Evolutionary conservation across 2,888 invertebrate genomes (phyloP).

Genomic region (Torymus texanus): DNA sequence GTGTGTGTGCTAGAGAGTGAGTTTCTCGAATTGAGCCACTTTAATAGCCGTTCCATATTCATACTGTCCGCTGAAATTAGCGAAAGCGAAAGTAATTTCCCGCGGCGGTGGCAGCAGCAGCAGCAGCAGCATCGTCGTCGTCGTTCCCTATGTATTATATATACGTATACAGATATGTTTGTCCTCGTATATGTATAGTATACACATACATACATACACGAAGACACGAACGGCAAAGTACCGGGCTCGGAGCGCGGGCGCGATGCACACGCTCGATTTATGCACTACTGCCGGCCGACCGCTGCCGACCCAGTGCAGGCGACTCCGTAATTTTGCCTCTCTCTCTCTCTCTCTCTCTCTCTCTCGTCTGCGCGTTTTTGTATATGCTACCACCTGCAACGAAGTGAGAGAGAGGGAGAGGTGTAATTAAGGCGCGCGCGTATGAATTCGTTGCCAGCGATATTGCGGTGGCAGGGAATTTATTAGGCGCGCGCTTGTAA

Average conservation of each 20-base stretch:
- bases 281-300: not conserved
- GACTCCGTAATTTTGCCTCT: conserved; percentile 25
- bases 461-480: conserved; percentile 17
- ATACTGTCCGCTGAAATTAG: conserved; percentile 44
- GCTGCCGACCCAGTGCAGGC: not conserved
- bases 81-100: conserved; percentile 47
- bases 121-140: not conserved
- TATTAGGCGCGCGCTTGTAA: conserved; percentile 23
- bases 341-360: not conserved
- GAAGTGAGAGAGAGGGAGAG: not conserved
- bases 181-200: not conserved
- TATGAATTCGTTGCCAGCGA: conserved; percentile 23
- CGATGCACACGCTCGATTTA: conserved; percentile 21
- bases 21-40: conserved; percentile 28
- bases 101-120: not conserved
- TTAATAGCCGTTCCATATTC: conserved; percentile 48
- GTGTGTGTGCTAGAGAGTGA: not conserved
- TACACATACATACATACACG: not conserved
- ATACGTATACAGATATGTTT: not conserved
- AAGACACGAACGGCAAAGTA: not conserved
- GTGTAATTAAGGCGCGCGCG: conserved; percentile 18
- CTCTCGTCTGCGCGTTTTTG: not conserved
- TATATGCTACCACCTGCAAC: not conserved
- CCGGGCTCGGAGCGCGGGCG: no score
- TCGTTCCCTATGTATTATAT: not conserved